Base-by-base conservation (phyloP, 2,888 invertebrate species). In the Ochlodes sylvanus region DNA sequence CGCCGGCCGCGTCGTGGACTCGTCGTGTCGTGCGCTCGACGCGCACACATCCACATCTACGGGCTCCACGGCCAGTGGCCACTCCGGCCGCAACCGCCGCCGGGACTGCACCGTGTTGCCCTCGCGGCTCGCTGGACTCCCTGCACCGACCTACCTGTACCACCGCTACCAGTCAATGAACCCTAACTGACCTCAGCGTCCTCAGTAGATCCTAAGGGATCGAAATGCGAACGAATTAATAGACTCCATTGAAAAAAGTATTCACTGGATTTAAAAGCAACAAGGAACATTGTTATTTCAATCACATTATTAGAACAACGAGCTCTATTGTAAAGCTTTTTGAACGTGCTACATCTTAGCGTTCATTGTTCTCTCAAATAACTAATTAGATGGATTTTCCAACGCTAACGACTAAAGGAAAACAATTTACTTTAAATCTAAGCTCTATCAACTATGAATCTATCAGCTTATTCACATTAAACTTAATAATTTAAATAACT, bases 61-160 rank as follows among this genome's bases (percentile, higher is more conserved):
- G 72, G 75, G 75, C 70, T 72, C 70, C 72, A 34, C 34, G 34
- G 34, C 34, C 34, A 34, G 6, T 9, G 38, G 10, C 38, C 10
- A 38, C 12, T 9, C 12, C 10, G 38, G 71, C 69, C 9, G 73
- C 27, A 5, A 27, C 69, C 76, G 70, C 70, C 71, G 64, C 69
- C 75, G 27, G 78, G 79, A 75, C 77, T 73, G 75, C 82, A 81
- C 84, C 85, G 86, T 85, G 81, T 81, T 79, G 79, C 74, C 71
- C 72, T 71, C 71, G 65, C 63, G 70, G 54, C 72, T 70, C 71
- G 68, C 68, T 70, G 55, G 69, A 67, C 63, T 68, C 70, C 82
- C 76, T 78, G 71, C 79, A 77, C 81, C 79, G 77, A 72, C 74
- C 74, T 88, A 88, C 88, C 85, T 86, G 85, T 80, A 75, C 78